Percentiles rank a stretch among this genome's conserved stretches.
Conservation (phyloP, 1,140 invertebrate genomes). For the Apolygus lucorum region DNA sequence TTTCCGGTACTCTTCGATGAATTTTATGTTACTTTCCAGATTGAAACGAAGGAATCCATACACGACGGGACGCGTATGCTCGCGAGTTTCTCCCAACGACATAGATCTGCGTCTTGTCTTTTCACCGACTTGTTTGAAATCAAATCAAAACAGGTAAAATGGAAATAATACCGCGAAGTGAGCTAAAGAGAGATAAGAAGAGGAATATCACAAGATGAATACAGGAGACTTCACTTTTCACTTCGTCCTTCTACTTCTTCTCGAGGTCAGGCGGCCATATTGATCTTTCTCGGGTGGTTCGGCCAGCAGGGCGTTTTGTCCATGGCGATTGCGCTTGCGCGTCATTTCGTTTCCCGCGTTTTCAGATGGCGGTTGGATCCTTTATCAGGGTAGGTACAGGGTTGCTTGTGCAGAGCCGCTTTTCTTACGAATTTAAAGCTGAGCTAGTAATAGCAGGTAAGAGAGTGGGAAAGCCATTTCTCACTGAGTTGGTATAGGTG, state of each 20-base stretch:
- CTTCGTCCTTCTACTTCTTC: background rate
- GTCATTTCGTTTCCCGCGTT: too few species aligned
- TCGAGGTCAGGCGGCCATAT: background rate
- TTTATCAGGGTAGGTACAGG: too few species aligned
- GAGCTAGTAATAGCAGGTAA: too few species aligned
- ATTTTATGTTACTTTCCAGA: background rate
- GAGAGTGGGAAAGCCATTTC: too few species aligned
- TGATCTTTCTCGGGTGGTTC: too few species aligned
- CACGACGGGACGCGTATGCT: background rate
- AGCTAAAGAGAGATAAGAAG: background rate
- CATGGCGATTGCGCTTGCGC: too few species aligned
- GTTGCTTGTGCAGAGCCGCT: too few species aligned
- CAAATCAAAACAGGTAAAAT: background rate
- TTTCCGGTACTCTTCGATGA: constrained; percentile 1
- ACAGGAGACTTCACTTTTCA: background rate
- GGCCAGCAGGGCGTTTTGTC: too few species aligned
- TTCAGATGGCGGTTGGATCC: too few species aligned
- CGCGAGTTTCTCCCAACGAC: background rate
- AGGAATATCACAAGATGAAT: background rate
- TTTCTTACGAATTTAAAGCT: too few species aligned
- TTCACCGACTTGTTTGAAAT: background rate
- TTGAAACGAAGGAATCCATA: constrained; percentile 7
- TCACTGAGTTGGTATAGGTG: too few species aligned
- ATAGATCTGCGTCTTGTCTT: background rate
- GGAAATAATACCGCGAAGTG: background rate